Base-by-base conservation (phyloP, 2,113 vertebrate genomes). In the Ancistrus triradiatus region DNA sequence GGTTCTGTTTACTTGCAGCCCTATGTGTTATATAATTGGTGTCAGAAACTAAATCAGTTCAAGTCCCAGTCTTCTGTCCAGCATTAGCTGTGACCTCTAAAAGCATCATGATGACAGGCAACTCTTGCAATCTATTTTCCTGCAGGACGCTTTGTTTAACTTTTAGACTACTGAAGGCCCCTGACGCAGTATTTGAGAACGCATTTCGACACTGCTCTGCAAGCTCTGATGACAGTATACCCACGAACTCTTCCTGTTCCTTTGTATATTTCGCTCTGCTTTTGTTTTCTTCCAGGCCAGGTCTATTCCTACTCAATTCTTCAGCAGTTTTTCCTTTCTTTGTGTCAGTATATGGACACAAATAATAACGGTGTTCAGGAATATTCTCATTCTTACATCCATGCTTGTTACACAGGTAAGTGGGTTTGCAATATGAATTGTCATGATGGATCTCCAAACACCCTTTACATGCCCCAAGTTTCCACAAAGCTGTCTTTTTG, bases 1-100 rank as follows among this genome's bases (percentile, higher is more conserved):
- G 13, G 1, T 33, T 60, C 10, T 72, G 6, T 8, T 65, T 63
- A 0, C 11, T 14, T 3, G 67, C 70, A 25, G 68, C 65, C 24
- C 9, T 57, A 11, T 78, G 66, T 2, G 66, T 78, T 2, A 56
- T 56, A 9, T 40, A 40, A 15, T 56, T 56, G 22, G 49, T 44
- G 14, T 60, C 70, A 33, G 64, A 78, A 6, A 51, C 67, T 1
- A 74, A 18, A 3, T 78, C 51, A 2, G 64, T 31, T 1, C 70
- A 31, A 3, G 70, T 63, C 3, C 60, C 68, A 56, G 74, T 60
- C 4, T 74, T 76, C 22, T 71, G 60, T 1, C 69, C 63, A 37
- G 72, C 66, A 59, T 72, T 74, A 2, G 61, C 27, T 1, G 72
- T 72, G 0, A 75, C 69, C 14, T 72, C 48, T 2, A 72, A 2